Conservation (phyloP, 1,140 invertebrate genomes). For the Neodiprion virginianus region DNA sequence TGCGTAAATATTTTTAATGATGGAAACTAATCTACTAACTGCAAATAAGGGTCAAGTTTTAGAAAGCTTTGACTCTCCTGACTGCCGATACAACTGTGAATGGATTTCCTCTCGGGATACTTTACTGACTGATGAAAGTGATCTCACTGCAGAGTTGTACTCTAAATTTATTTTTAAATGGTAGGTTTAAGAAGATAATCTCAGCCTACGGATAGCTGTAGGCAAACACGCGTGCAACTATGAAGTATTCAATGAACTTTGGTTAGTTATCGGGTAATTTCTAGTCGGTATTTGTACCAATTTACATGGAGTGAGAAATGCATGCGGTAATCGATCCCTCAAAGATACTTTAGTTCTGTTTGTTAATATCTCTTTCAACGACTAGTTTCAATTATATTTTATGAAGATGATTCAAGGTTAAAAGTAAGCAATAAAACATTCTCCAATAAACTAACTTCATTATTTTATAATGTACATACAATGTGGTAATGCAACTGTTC, state of each 20-base stretch:
- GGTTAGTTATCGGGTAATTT: background rate
- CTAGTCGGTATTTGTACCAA: background rate
- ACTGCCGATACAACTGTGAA: background rate
- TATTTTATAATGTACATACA: background rate
- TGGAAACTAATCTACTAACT: too few relatives aligned
- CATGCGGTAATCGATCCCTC: background rate
- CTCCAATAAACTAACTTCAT: constrained; percentile 2
- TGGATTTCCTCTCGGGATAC: background rate
- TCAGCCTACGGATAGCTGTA: background rate
- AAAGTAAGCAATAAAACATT: background rate
- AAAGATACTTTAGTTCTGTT: too few relatives aligned
- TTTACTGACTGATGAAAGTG: background rate
- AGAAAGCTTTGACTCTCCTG: background rate
- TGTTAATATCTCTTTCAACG: too few relatives aligned
- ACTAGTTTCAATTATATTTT: background rate
- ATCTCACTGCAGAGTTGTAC: background rate
- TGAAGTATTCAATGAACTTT: background rate
- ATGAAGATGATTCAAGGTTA: background rate
- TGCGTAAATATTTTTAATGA: background rate
- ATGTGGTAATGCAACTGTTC: background rate
- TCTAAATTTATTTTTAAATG: background rate
- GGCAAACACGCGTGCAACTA: background rate
- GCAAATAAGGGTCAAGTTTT: background rate
- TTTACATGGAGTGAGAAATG: background rate
- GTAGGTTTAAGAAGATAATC: background rate